Evolutionary conservation across 64 coral and sea anemone species (phyloP).

Genomic region (Platygyra sinensis): DNA sequence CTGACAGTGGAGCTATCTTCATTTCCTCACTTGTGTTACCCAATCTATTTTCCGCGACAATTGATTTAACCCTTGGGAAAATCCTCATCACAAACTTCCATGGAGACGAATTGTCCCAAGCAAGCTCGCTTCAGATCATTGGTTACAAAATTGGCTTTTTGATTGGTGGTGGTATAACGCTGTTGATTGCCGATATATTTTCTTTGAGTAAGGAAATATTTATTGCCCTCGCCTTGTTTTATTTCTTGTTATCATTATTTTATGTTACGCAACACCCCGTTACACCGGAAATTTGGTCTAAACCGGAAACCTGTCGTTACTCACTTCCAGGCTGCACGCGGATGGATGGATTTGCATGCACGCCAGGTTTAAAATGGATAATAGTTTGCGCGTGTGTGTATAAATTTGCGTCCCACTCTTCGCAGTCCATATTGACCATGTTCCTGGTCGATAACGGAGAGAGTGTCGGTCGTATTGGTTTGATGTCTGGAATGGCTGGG

Average conservation of each 20-base stretch:
- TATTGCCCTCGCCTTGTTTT: slow-evolving; percentile 20
- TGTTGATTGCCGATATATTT: slow-evolving; percentile 47
- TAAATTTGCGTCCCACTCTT: slow-evolving; percentile 86
- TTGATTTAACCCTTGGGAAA: slow-evolving; percentile 74
- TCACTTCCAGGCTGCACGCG: background rate
- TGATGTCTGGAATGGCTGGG: slow-evolving; percentile 81
- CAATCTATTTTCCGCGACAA: slow-evolving; percentile 71
- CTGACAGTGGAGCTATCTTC: slow-evolving; percentile 10
- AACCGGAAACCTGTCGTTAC: background rate
- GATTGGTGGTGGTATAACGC: slow-evolving; percentile 62
- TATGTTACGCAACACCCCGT: background rate
- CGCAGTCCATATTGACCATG: slow-evolving; percentile 81
- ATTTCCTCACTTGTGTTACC: slow-evolving; percentile 26
- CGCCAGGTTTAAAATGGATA: slow-evolving; percentile 61
- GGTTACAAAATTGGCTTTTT: slow-evolving; percentile 79
- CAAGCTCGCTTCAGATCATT: slow-evolving; percentile 70
- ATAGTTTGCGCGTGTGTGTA: slow-evolving; percentile 66
- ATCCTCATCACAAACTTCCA: slow-evolving; percentile 56
- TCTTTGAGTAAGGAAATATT: slow-evolving; percentile 52
- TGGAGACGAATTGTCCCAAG: slow-evolving; percentile 36
- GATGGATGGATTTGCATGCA: background rate
- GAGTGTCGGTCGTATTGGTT: slow-evolving; percentile 46
- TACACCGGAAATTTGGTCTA: background rate
- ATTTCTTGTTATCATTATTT: slow-evolving; percentile 38
- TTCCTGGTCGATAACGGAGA: slow-evolving; percentile 76